Conservation (phyloP, 2,113 vertebrate genomes). For the Erythrocercus mccallii region DNA sequence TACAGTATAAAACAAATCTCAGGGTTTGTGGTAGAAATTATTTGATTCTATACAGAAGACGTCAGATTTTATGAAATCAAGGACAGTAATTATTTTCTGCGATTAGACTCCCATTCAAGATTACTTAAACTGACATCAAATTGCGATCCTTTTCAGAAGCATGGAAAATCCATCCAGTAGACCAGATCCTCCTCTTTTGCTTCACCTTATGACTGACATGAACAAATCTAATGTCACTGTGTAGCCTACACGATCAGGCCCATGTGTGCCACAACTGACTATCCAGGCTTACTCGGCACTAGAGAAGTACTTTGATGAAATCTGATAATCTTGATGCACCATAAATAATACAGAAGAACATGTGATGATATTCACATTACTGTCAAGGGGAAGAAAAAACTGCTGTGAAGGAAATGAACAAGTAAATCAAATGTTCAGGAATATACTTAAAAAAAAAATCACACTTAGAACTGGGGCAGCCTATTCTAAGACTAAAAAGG, state of each 20-base stretch:
- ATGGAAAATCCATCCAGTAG: neutral
- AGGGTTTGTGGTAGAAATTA: neutral
- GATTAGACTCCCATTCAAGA: neutral
- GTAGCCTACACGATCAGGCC: neutral
- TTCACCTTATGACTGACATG: neutral
- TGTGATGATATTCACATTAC: neutral
- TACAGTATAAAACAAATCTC: slow-evolving; percentile 32
- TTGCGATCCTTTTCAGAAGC: neutral
- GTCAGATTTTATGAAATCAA: neutral
- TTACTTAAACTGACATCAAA: neutral
- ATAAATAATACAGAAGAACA: neutral
- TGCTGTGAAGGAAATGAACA: neutral
- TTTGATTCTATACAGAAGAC: neutral
- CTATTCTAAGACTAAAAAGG: neutral
- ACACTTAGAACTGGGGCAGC: neutral
- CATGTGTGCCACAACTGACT: neutral
- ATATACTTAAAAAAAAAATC: neutral
- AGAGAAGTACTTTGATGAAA: neutral
- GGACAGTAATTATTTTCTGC: neutral
- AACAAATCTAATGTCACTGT: neutral
- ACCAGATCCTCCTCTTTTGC: neutral
- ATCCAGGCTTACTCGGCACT: neutral
- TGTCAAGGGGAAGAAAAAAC: neutral
- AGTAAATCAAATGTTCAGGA: neutral
- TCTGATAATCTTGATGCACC: neutral